phyloP scores from a whole-genome alignment of 2,888 invertebrate genomes.

The Pollenia amentaria region DNA sequence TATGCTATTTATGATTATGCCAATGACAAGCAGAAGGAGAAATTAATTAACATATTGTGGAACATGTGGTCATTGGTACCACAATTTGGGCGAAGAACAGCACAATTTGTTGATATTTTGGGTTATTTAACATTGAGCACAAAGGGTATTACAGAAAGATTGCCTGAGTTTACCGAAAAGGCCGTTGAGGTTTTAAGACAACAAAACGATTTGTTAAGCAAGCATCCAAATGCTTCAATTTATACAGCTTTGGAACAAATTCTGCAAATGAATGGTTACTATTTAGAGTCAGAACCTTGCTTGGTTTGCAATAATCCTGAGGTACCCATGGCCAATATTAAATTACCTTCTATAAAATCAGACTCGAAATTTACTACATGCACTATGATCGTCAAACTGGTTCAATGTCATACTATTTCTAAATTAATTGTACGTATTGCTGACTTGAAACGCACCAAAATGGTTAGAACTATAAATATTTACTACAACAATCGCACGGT shows the following conservation, averaged over 20 bases:
- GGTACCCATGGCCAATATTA: slow-evolving; percentile 95
- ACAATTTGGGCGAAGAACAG: slow-evolving; percentile 95
- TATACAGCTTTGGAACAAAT: slow-evolving; percentile 97
- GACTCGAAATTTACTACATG: slow-evolving; percentile 99
- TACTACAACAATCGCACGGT: slow-evolving; percentile 98
- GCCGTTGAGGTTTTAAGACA: slow-evolving; percentile 93
- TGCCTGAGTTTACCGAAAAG: slow-evolving; percentile 92
- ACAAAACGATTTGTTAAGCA: slow-evolving; percentile 95
- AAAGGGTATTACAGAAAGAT: slow-evolving; percentile 88
- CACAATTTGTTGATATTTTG: slow-evolving; percentile 98
- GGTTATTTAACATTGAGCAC: slow-evolving; percentile 97
- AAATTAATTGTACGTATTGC: slow-evolving; percentile 96
- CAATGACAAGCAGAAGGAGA: slow-evolving; percentile 90
- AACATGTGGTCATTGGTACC: slow-evolving; percentile 95
- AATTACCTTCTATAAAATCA: slow-evolving; percentile 95
- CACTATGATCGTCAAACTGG: slow-evolving; percentile 98
- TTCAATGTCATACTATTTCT: slow-evolving; percentile 97
- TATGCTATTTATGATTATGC: slow-evolving; percentile 94
- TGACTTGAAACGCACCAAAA: slow-evolving; percentile 98
- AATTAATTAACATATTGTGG: slow-evolving; percentile 94
- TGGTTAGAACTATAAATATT: slow-evolving; percentile 97
- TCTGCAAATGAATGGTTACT: slow-evolving; percentile 97
- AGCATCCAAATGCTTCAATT: slow-evolving; percentile 97
- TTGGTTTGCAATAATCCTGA: slow-evolving; percentile 99
- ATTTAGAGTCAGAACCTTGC: slow-evolving; percentile 98